Evolutionary conservation across 2,797 vertebrate species (phyloP).

Genomic region (Pangasius mekongensis): DNA sequence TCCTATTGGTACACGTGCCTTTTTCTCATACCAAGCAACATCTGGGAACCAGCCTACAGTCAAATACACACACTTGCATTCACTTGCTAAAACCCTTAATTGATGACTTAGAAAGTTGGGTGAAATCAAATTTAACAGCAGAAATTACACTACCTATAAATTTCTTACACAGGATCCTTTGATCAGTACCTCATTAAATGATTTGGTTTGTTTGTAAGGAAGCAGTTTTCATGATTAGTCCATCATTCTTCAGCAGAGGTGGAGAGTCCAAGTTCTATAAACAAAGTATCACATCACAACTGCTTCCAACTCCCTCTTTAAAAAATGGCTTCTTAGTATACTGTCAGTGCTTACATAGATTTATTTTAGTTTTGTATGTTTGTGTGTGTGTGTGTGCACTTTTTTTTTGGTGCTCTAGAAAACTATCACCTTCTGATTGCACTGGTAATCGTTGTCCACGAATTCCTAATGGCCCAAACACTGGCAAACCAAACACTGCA

Average conservation of each 20-base stretch:
- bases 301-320: slow-evolving; percentile 3
- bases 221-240: slow-evolving; percentile 27
- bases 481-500: neutral
- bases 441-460: slow-evolving; percentile 22
- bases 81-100: slow-evolving; percentile 1
- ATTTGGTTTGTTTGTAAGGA: slow-evolving; percentile 28
- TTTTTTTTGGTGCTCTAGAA: slow-evolving; percentile 21
- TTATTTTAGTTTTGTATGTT: neutral
- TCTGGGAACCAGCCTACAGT: slow-evolving; percentile 45
- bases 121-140: slow-evolving; percentile 16
- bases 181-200: slow-evolving; percentile 39
- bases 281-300: slow-evolving; percentile 45
- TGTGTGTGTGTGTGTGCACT: slow-evolving; percentile 14
- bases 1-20: slow-evolving; percentile 30
- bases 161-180: slow-evolving; percentile 40
- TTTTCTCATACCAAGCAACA: slow-evolving; percentile 48
- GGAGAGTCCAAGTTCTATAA: slow-evolving; percentile 36
- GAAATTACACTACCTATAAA: neutral
- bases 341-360: neutral
- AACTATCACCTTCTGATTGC: slow-evolving; percentile 39
- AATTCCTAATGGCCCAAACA: neutral
- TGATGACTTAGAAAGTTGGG: neutral
- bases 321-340: neutral
- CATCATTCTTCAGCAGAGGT: slow-evolving; percentile 42
- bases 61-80: slow-evolving; percentile 8